phyloP scores from a whole-genome alignment of 1,140 invertebrate species.

The Theocolax elegans region DNA sequence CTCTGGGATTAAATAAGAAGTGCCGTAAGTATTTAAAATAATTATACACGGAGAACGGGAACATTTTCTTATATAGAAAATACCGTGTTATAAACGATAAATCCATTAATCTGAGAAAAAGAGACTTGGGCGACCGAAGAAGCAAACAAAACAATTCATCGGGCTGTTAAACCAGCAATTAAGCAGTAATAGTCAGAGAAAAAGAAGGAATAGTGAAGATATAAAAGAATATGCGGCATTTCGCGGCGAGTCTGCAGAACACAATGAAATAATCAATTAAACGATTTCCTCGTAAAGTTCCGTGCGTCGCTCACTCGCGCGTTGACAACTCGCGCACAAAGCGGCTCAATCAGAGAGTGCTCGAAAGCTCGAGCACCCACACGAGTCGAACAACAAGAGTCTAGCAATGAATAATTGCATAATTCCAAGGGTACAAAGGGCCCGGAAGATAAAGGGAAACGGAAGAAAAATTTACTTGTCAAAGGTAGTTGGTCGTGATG shows the following conservation, averaged over 20 bases:
- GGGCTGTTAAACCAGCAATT: slow-evolving; percentile 14
- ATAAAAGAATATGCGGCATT: background rate
- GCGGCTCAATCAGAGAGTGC: background rate
- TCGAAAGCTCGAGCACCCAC: background rate
- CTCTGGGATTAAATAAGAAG: no score
- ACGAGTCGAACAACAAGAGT: no score
- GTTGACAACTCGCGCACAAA: background rate
- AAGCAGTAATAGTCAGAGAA: background rate
- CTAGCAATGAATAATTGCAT: slow-evolving; percentile 4
- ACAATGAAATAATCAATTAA: slow-evolving; percentile 36
- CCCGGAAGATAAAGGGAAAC: background rate
- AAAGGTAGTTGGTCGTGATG: no score
- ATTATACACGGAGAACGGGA: no score
- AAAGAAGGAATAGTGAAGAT: background rate
- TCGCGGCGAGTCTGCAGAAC: background rate
- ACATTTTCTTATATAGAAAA: no score
- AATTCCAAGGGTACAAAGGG: background rate
- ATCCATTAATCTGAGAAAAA: no score
- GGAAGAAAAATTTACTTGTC: background rate
- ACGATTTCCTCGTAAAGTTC: slow-evolving; percentile 20
- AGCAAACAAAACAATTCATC: slow-evolving; percentile 18
- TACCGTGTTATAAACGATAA: no score
- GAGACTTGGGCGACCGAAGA: background rate
- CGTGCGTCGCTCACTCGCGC: background rate
- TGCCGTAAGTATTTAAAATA: no score